Evolutionary conservation across 2,888 invertebrate species (phyloP).

Genomic region (Bursaphelenchus okinawaensis): DNA sequence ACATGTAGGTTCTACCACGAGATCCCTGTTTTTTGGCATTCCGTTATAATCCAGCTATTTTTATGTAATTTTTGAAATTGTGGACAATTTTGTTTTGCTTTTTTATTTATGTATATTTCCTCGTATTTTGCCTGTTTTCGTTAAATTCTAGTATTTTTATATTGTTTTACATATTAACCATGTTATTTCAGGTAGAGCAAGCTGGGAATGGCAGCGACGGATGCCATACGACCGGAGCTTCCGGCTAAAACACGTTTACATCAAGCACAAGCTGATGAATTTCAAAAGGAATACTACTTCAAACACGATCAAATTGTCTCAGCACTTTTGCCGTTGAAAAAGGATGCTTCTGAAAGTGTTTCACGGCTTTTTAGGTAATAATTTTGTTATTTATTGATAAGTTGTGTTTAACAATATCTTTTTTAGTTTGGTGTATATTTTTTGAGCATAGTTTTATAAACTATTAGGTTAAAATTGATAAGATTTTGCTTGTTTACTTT

Average conservation of each 20-base stretch:
- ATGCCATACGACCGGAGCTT: neutral
- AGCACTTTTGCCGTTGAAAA: neutral
- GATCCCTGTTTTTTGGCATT: neutral
- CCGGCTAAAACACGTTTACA: neutral
- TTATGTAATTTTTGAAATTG: too few species aligned
- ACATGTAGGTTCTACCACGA: too few species aligned
- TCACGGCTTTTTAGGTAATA: constrained; percentile 2
- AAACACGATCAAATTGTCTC: constrained; percentile 4
- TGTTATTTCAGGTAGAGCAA: neutral
- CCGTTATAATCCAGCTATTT: neutral
- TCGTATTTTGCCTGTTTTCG: neutral
- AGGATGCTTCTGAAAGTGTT: constrained; percentile 1
- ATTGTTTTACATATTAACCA: neutral
- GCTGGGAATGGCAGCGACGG: neutral
- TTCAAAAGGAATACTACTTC: neutral
- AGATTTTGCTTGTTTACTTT: too few species aligned
- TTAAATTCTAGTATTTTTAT: neutral
- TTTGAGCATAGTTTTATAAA: too few species aligned
- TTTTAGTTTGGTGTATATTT: too few species aligned
- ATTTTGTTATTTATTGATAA: neutral
- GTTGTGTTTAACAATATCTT: too few species aligned
- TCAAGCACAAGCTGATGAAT: neutral
- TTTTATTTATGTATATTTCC: neutral
- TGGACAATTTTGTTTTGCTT: neutral
- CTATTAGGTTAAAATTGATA: too few species aligned